Evolutionary conservation across 2,113 vertebrate genomes (phyloP).

Genomic region (Macrotus californicus): DNA sequence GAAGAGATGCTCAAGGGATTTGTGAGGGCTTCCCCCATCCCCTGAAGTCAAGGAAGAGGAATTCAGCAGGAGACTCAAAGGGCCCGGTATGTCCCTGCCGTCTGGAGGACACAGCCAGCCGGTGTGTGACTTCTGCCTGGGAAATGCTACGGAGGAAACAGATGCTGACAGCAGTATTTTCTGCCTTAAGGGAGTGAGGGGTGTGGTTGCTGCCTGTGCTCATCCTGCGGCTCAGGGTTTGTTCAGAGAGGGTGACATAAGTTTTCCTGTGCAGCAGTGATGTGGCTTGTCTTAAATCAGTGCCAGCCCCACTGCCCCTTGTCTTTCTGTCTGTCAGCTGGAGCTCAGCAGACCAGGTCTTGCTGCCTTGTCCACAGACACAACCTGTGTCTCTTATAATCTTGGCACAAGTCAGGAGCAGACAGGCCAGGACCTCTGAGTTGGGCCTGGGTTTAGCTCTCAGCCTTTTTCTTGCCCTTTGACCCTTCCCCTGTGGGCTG

Average conservation of each 20-base stretch:
- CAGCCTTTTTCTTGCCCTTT: not conserved
- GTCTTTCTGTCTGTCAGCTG: not conserved
- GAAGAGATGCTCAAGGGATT: not conserved
- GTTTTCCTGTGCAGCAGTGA: not conserved
- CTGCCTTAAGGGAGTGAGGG: not conserved
- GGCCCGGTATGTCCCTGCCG: not conserved
- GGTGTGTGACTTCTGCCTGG: not conserved
- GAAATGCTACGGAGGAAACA: not conserved
- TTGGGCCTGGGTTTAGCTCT: not conserved
- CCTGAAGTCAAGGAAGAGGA: not conserved
- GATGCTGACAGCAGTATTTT: not conserved
- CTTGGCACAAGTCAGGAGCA: not conserved
- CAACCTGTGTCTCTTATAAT: not conserved
- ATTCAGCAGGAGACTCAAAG: not conserved
- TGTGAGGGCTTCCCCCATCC: not conserved
- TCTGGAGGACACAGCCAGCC: not conserved
- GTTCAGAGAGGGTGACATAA: not conserved
- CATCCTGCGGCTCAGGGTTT: not conserved
- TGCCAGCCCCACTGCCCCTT: not conserved
- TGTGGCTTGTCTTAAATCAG: not conserved
- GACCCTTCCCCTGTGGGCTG: not conserved
- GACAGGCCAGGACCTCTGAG: not conserved
- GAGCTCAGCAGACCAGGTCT: not conserved
- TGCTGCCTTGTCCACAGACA: not conserved
- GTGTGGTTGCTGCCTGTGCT: not conserved